phyloP scores from a whole-genome alignment of 2,113 vertebrate genomes.

The Plecturocebus donacophilus region DNA sequence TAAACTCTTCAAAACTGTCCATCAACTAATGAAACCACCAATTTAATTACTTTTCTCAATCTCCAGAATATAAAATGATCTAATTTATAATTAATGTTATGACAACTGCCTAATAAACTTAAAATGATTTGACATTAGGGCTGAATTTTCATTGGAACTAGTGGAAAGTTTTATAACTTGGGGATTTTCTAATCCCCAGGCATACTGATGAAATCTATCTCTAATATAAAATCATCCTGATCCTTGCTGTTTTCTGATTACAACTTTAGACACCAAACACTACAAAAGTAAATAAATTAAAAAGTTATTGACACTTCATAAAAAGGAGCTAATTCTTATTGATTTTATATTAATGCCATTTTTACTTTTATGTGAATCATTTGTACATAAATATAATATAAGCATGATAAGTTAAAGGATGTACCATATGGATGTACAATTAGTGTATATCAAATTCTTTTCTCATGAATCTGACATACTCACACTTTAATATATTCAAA shows the following conservation, averaged over 20 bases:
- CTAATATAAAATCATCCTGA: constrained; percentile 32
- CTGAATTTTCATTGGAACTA: constrained; percentile 35
- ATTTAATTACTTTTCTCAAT: constrained; percentile 58
- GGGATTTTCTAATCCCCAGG: constrained; percentile 4
- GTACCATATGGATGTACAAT: not conserved
- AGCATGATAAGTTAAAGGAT: not conserved
- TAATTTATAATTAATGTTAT: constrained; percentile 62
- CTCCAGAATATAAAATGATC: constrained; percentile 59
- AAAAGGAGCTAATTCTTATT: constrained; percentile 29
- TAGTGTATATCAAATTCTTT: not conserved
- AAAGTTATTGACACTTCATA: constrained; percentile 29
- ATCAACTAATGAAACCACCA: constrained; percentile 49
- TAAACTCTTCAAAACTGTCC: constrained; percentile 55
- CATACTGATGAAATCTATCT: constrained; percentile 46
- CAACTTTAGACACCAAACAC: constrained; percentile 39
- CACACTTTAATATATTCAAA: not conserved
- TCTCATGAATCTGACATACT: not conserved
- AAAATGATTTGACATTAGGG: constrained; percentile 51
- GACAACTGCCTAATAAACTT: constrained; percentile 53
- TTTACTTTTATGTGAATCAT: not conserved
- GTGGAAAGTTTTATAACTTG: not conserved
- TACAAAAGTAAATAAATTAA: constrained; percentile 39
- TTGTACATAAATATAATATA: not conserved
- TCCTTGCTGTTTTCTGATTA: constrained; percentile 56
- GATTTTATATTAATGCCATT: constrained; percentile 40